Evolutionary conservation across 2,888 invertebrate genomes (phyloP), one percentile per base, ranked within the genome.

Genomic region (Drosophila testacea): DNA sequence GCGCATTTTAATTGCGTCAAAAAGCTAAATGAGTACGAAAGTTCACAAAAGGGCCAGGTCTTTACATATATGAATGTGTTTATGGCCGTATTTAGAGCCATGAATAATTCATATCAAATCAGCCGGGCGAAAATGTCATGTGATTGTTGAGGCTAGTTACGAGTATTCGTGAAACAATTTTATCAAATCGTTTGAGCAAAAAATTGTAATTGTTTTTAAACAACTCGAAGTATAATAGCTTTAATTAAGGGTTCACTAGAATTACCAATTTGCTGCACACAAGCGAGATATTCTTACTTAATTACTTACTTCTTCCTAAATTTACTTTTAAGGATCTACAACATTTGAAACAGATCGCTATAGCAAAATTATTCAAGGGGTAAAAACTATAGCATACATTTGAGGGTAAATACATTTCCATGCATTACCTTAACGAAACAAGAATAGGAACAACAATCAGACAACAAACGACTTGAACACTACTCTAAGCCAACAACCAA

Each of bases 1-100:
- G 60, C 44, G 74, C 75, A 39, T 70, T 80, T 82, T 86, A 82
- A 82, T 82, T 81, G 83, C 82, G 86, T 78, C 86, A 86, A 81
- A 82, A 86, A 86, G 86, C 78, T 86, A 86, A 69, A 75, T 67
- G 70, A 66, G 65, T 65, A 13, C 52, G 74, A 62, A 65, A 56
- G 57, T 52, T 73, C 61, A 66, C 61, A 66, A 48, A 72, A 54
- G 27, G 50, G 11, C 28, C 34, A 36, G 46, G 16, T 4, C 46
- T 41, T 47, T 77, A 55, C 61, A 63, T 74, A 66, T 74, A 67
- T 74, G 62, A 67, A 65, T 66, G 78, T 83, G 83, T 81, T 86
- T 83, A 83, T 86, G 78, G 73, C 59, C 70, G 63, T 65, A 68
- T 77, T 69, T 70, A 66, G 73, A 39, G 44, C 56, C 68, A 69